A percentile compares a stretch with the other conserved stretches of the same genome.
Conservation (phyloP, 1,140 invertebrate species). For the Coelopa frigida region DNA sequence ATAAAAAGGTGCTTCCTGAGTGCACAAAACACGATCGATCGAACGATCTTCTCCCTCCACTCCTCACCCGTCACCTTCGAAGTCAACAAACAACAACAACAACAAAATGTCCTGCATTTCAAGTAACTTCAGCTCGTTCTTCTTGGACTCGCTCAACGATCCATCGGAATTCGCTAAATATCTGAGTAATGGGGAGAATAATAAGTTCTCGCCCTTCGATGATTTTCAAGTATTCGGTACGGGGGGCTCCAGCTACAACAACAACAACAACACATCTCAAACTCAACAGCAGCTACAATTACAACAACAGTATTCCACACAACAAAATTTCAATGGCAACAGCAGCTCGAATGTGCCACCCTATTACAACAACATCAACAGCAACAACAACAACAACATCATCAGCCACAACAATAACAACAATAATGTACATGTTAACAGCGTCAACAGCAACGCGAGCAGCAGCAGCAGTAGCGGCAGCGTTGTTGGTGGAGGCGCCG, state of each 20-base stretch:
- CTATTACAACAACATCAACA: conserved; percentile 19
- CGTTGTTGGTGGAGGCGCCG: conserved; percentile 13
- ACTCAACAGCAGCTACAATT: conserved; percentile 8
- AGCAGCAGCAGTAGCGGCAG: conserved; percentile 15
- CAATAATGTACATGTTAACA: conserved; percentile 12
- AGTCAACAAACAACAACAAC: background rate
- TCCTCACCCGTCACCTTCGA: background rate
- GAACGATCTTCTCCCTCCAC: too few species aligned
- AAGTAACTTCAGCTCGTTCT: conserved; percentile 44
- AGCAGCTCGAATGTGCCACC: too few species aligned
- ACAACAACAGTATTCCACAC: conserved; percentile 18
- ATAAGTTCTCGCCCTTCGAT: conserved; percentile 39
- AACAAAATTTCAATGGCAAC: conserved; percentile 10
- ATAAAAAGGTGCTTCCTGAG: too few species aligned
- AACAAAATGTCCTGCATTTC: conserved; percentile 44
- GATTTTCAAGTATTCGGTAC: conserved; percentile 42
- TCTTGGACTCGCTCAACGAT: conserved; percentile 42
- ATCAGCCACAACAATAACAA: conserved; percentile 25
- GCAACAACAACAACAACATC: conserved; percentile 26
- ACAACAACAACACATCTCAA: conserved; percentile 9
- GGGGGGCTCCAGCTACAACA: conserved; percentile 3
- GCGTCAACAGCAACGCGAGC: conserved; percentile 15
- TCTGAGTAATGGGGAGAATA: conserved; percentile 42
- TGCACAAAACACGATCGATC: too few species aligned
- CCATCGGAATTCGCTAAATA: conserved; percentile 45